Conservation (phyloP, 2,888 invertebrate genomes). For the Himalopsyche kuldschensis region DNA sequence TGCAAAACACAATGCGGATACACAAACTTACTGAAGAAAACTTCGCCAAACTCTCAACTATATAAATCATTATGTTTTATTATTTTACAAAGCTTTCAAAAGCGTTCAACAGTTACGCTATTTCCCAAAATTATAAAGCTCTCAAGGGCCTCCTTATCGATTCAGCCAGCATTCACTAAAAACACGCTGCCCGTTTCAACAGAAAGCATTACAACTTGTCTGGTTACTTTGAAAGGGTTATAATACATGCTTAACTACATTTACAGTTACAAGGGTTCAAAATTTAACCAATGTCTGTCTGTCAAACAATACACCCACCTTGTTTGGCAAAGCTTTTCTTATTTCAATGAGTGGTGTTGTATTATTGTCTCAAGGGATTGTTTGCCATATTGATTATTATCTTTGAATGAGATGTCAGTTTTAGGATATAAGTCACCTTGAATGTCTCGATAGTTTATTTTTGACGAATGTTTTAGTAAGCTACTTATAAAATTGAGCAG, state of each 20-base stretch:
- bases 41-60: not conserved
- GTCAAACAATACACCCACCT: not conserved
- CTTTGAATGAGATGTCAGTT: too few species aligned
- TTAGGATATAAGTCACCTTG: too few species aligned
- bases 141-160: not conserved
- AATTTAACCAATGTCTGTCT: not conserved
- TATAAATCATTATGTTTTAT: not conserved
- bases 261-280: not conserved
- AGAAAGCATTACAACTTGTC: not conserved
- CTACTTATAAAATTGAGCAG: too few species aligned
- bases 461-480: too few species aligned
- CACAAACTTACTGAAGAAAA: not conserved
- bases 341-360: not conserved
- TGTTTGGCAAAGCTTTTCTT: not conserved
- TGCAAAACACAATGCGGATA: not conserved
- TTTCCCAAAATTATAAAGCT: not conserved
- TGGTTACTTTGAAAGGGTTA: not conserved
- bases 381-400: too few species aligned
- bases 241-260: not conserved
- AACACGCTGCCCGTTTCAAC: not conserved
- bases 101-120: not conserved
- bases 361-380: not conserved
- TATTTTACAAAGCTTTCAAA: not conserved
- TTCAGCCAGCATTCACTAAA: not conserved
- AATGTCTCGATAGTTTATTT: too few species aligned